Conservation (phyloP, 1,140 invertebrate species). For the Lutraria rhynchaena region DNA sequence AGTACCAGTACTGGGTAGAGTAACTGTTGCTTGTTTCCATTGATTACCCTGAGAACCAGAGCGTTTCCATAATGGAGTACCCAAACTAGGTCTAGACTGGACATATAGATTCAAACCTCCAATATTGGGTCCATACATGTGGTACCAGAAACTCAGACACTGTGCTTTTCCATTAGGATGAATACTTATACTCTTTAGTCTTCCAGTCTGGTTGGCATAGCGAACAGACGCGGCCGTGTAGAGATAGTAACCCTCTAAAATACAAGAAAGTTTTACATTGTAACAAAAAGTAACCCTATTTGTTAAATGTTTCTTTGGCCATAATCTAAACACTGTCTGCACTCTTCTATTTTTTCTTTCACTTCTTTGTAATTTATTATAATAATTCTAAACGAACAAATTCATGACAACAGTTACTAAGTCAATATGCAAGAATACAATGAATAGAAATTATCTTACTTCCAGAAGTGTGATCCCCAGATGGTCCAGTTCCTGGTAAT, state of each 20-base stretch:
- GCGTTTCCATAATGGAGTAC: slow-evolving; percentile 71
- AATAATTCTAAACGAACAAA: too few relatives aligned
- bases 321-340: too few relatives aligned
- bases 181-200: slow-evolving; percentile 49
- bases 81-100: slow-evolving; percentile 52
- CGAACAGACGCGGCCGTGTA: slow-evolving; percentile 74
- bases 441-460: slow-evolving; percentile 56
- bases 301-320: too few relatives aligned
- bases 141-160: slow-evolving; percentile 67
- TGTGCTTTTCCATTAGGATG: slow-evolving; percentile 18
- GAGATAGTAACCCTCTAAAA: slow-evolving; percentile 73
- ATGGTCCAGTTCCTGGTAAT: slow-evolving; percentile 63
- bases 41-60: slow-evolving; percentile 72
- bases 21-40: slow-evolving; percentile 71
- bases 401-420: too few relatives aligned
- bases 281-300: background rate
- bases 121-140: slow-evolving; percentile 69
- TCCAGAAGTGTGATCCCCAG: slow-evolving; percentile 69
- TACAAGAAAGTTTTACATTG: background rate
- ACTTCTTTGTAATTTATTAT: too few relatives aligned
- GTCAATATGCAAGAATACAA: too few relatives aligned
- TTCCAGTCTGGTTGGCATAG: slow-evolving; percentile 81
- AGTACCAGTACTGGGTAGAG: slow-evolving; percentile 55
- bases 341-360: too few relatives aligned
- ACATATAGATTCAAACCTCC: slow-evolving; percentile 65